Percentiles rank a stretch among this genome's conserved stretches.
Evolutionary conservation across 2,113 vertebrate species (phyloP).

Genomic region (Fregata magnificens): DNA sequence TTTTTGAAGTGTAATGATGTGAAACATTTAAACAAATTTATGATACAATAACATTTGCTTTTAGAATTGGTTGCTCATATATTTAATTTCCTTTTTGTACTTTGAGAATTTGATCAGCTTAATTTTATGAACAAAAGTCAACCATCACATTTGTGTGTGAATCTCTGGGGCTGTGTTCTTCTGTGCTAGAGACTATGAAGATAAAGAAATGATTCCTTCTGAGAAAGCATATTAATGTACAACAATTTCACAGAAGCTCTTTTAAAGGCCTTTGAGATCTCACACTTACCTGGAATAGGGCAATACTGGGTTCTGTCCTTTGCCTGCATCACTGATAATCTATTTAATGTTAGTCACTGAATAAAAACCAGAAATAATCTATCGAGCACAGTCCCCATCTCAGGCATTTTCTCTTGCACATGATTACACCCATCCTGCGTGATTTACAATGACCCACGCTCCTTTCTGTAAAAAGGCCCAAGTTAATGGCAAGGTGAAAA

Average conservation of each 20-base stretch:
- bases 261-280: background rate
- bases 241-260: background rate
- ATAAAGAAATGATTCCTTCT: background rate
- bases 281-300: background rate
- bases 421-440: background rate
- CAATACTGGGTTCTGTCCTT: background rate
- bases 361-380: background rate
- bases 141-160: background rate
- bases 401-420: background rate
- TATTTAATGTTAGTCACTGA: background rate
- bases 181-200: background rate
- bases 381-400: background rate
- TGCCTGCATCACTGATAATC: background rate
- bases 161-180: background rate
- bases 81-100: background rate
- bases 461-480: background rate
- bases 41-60: background rate
- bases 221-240: background rate
- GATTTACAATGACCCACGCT: background rate
- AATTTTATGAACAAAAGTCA: slow-evolving; percentile 1
- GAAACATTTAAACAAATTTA: slow-evolving; percentile 1
- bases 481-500: background rate
- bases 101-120: background rate
- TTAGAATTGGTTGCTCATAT: background rate
- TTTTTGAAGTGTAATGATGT: background rate